These are phyloP conservation scores for Pseudopleuronectes americanus DNA, from an alignment of 2,797 vertebrate genomes.

Conservation along the genomic window DNA sequence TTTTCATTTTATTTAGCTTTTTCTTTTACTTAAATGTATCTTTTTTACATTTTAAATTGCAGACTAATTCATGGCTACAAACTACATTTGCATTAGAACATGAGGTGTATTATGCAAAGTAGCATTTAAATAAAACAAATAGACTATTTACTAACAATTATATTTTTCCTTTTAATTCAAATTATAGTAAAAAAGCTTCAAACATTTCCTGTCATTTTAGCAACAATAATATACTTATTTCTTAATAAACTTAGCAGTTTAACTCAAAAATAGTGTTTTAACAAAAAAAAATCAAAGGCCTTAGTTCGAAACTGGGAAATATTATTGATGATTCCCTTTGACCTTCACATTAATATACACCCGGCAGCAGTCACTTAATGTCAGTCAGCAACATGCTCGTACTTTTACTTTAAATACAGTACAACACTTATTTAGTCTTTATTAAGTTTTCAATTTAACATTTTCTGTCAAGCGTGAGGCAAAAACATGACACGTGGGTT, in stretches of 20 bases:
- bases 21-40: no score
- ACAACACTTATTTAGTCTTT: no score
- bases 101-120: no score
- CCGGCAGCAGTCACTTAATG: neutral
- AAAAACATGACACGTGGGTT: no score
- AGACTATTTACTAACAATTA: no score
- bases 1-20: neutral
- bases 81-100: neutral
- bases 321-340: neutral
- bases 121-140: no score
- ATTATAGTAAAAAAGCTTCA: no score
- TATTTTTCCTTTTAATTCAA: no score
- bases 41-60: neutral
- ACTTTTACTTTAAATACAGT: neutral
- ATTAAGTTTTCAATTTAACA: no score
- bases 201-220: neutral
- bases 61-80: neutral
- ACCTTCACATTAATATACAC: neutral
- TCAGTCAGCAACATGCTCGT: neutral
- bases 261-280: no score
- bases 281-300: no score
- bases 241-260: no score
- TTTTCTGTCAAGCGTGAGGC: neutral
- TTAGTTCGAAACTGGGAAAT: neutral
- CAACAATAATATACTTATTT: neutral